Conservation (phyloP, 2,797 vertebrate species). For the Tragelaphus eurycerus region DNA sequence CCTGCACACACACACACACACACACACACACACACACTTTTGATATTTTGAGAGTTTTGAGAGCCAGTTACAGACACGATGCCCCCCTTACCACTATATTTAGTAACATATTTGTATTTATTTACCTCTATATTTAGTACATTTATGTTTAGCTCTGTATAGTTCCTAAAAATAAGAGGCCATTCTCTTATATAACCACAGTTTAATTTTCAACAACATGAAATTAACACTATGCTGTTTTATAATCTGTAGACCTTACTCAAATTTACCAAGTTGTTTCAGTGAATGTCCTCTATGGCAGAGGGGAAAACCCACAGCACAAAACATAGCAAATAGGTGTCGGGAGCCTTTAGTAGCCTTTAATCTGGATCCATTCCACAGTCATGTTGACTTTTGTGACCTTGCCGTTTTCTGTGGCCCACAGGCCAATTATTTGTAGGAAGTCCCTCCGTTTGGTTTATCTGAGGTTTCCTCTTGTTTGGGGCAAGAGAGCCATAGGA, state of each 20-base stretch:
- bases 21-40: neutral
- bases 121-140: neutral
- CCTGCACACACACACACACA: neutral
- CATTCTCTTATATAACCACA: neutral
- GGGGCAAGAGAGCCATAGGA: neutral
- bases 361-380: neutral
- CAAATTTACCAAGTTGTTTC: neutral
- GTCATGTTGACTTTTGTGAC: neutral
- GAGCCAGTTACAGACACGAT: neutral
- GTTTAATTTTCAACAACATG: neutral
- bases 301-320: neutral
- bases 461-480: neutral
- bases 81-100: neutral
- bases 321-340: neutral
- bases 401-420: neutral
- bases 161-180: neutral
- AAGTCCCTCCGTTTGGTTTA: neutral
- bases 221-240: neutral
- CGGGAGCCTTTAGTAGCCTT: neutral
- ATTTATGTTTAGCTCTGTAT: neutral
- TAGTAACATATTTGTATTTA: neutral
- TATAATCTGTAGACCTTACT: neutral
- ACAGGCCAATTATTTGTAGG: neutral
- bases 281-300: neutral
- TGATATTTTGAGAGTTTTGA: neutral